Evolutionary conservation across 2,113 vertebrate genomes (phyloP), one percentile per base, ranked within the genome.

Genomic region (Erpornis zantholeuca): DNA sequence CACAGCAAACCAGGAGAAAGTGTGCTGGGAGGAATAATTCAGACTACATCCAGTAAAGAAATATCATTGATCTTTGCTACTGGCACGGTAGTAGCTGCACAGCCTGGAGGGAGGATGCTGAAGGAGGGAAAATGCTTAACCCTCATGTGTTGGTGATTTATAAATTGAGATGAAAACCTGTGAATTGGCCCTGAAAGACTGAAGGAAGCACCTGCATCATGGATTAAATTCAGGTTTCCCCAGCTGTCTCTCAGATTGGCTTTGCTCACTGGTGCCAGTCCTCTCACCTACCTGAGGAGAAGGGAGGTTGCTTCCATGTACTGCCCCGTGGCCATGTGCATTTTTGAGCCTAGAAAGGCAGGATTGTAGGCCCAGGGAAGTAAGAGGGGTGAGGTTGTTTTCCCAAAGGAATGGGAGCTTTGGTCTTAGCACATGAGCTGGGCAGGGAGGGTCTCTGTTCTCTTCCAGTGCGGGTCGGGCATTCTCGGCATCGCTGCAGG

Each of bases 161-260:
- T 76, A 93, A 93, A 94, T 90, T 57, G 76, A 88, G 82, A 86
- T 72, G 50, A 85, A 88, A 94, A 92, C 61, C 73, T 77, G 85
- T 83, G 92, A 94, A 88, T 35, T 73, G 47, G 59, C 60, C 85
- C 71, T 69, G 36, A 64, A 90, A 68, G 95, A 86, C 36, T 42
- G 63, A 86, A 80, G 38, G 59, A 79, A 82, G 90, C 82, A 92
- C 79, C 92, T 94, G 88, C 63, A 86, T 66, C 3, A 4, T 54
- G 68, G 36, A 54, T 94, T 65, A 65, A 83, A 86, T 80, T 86
- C 79, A 70, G 54, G 23, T 57, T 94, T 95, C 20, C 18, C 63
- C 71, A 70, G 66, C 66, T 90, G 71, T 76, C 45, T 71, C 78
- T 88, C 5, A 64, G 42, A 45, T 88, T 28, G 15, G 71, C 19